Percentiles rank a stretch among this genome's conserved stretches.
Conservation (phyloP, 2,797 vertebrate genomes). For the Brachymystax lenok region DNA sequence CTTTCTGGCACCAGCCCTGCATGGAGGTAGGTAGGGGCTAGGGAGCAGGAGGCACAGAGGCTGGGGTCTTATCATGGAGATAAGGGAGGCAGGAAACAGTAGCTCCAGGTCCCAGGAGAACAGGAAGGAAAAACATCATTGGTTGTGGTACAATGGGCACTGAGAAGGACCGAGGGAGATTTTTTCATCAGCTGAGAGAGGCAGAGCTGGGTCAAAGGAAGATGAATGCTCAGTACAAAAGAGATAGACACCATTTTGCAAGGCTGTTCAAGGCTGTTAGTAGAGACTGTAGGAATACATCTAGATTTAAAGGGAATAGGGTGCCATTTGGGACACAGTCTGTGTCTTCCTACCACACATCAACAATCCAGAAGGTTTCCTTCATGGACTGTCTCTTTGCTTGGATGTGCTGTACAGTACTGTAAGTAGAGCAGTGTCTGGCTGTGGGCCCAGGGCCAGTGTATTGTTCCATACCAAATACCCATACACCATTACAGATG, state of each 20-base stretch:
- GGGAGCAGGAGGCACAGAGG: slow-evolving; percentile 37
- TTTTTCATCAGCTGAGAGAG: not conserved
- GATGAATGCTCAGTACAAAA: not conserved
- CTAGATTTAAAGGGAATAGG: too few species aligned
- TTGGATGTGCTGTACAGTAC: too few species aligned
- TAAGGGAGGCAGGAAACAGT: slow-evolving; percentile 58
- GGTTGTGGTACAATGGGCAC: slow-evolving; percentile 16
- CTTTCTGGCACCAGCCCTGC: too few species aligned
- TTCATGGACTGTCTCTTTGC: slow-evolving; percentile 36
- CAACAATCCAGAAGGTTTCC: slow-evolving; percentile 47
- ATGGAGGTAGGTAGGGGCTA: slow-evolving; percentile 26
- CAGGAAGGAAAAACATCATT: slow-evolving; percentile 28
- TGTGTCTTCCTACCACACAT: too few species aligned
- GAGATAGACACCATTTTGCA: not conserved
- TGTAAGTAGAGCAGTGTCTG: slow-evolving; percentile 40
- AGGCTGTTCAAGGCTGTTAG: not conserved
- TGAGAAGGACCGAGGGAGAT: not conserved
- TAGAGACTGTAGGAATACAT: too few species aligned
- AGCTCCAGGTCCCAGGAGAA: slow-evolving; percentile 46
- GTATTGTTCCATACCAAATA: slow-evolving; percentile 20
- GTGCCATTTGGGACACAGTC: too few species aligned
- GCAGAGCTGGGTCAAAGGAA: not conserved
- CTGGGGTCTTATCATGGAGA: slow-evolving; percentile 60
- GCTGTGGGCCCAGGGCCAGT: slow-evolving; percentile 11
- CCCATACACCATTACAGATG: slow-evolving; percentile 22